phyloP scores from a whole-genome alignment of 2,113 vertebrate genomes.

The Cynopterus brachyotis region DNA sequence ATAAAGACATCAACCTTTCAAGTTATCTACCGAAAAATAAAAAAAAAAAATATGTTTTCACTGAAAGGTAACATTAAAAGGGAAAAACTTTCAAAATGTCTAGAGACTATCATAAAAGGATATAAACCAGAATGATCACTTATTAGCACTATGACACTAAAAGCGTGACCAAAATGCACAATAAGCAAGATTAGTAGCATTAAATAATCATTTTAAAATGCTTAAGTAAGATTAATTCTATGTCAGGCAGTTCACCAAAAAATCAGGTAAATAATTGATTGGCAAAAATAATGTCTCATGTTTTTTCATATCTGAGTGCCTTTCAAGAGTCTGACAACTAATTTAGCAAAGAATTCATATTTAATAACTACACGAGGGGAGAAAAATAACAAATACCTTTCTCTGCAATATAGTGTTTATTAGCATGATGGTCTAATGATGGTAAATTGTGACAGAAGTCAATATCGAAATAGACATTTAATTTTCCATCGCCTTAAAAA shows the following conservation, averaged over 20 bases:
- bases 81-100: constrained; percentile 41
- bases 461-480: neutral
- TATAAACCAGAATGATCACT: constrained; percentile 15
- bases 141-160: neutral
- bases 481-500: constrained; percentile 2
- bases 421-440: neutral
- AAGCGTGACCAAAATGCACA: neutral
- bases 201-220: neutral
- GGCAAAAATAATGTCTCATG: neutral
- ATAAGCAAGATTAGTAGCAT: neutral
- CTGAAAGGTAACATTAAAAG: constrained; percentile 46
- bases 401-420: neutral
- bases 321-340: neutral
- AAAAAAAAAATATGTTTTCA: constrained; percentile 45
- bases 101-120: constrained; percentile 22
- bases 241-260: neutral
- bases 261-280: neutral
- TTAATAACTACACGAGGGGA: neutral
- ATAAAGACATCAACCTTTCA: constrained; percentile 65
- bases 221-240: neutral
- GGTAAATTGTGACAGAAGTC: neutral
- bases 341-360: neutral
- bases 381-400: neutral
- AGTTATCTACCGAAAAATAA: constrained; percentile 45
- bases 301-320: neutral